Percentiles rank a stretch among this genome's conserved stretches.
Evolutionary conservation across 2,797 vertebrate genomes (phyloP).

Genomic region (Tokudaia muenninki): DNA sequence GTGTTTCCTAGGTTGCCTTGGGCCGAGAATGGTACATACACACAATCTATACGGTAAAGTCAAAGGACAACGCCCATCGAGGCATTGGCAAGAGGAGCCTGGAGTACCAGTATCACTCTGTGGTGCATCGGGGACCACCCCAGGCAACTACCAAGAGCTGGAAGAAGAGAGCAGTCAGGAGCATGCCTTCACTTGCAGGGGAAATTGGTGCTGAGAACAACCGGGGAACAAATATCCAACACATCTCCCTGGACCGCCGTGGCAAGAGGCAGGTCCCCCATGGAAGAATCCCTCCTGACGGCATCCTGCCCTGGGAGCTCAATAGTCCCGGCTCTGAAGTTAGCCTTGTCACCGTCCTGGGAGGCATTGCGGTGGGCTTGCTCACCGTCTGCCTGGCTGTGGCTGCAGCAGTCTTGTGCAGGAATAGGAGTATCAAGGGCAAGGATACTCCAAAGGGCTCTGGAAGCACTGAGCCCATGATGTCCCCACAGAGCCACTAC

Average conservation of each 20-base stretch:
- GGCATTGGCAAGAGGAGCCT: slow-evolving; percentile 94
- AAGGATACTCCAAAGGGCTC: slow-evolving; percentile 87
- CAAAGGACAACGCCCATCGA: slow-evolving; percentile 91
- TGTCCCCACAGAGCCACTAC: slow-evolving; percentile 83
- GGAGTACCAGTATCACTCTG: slow-evolving; percentile 89
- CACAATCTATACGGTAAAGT: slow-evolving; percentile 96
- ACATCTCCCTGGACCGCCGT: slow-evolving; percentile 92
- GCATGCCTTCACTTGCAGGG: slow-evolving; percentile 84
- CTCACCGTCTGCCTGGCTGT: slow-evolving; percentile 89
- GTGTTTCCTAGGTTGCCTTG: slow-evolving; percentile 91
- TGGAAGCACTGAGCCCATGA: slow-evolving; percentile 91
- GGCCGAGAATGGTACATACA: slow-evolving; percentile 98
- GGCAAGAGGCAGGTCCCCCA: slow-evolving; percentile 82
- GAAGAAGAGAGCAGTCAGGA: slow-evolving; percentile 87
- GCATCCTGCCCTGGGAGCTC: slow-evolving; percentile 88
- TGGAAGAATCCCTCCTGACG: slow-evolving; percentile 85
- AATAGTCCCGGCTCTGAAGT: slow-evolving; percentile 83
- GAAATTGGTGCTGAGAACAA: slow-evolving; percentile 91
- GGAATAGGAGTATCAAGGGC: slow-evolving; percentile 84
- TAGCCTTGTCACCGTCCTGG: slow-evolving; percentile 87
- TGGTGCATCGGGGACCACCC: slow-evolving; percentile 81
- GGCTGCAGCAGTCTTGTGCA: slow-evolving; percentile 86
- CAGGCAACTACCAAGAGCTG: slow-evolving; percentile 71
- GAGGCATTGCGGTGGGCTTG: slow-evolving; percentile 90
- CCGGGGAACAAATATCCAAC: slow-evolving; percentile 97